Evolutionary conservation across 2,113 vertebrate species (phyloP).

Genomic region (Cyanoderma ruficeps): DNA sequence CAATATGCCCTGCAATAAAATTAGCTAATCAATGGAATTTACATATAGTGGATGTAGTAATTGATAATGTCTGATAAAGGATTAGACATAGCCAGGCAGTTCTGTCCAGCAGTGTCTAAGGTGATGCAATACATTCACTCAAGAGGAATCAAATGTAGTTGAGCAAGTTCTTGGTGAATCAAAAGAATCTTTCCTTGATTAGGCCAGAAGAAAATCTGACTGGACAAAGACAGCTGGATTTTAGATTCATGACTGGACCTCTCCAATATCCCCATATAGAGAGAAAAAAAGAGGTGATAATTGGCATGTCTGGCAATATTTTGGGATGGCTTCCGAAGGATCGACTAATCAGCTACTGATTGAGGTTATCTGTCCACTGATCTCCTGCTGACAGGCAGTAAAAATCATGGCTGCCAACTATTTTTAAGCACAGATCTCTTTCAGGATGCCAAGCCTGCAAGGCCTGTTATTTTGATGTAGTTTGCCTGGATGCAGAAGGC

Average conservation of each 20-base stretch:
- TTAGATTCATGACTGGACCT: background rate
- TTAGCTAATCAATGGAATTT: background rate
- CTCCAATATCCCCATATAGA: background rate
- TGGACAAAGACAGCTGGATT: background rate
- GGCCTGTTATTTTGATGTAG: conserved; percentile 47
- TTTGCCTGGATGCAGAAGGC: conserved; percentile 5
- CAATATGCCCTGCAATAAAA: background rate
- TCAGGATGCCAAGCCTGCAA: conserved; percentile 36
- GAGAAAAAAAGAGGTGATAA: background rate
- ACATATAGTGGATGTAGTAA: background rate
- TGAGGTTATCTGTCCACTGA: conserved; percentile 27
- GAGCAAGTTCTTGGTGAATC: background rate
- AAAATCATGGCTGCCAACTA: background rate
- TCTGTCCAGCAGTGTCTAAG: background rate
- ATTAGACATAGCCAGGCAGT: background rate
- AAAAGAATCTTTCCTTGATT: background rate
- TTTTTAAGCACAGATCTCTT: background rate
- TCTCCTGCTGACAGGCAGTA: conserved; percentile 34
- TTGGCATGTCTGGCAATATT: background rate
- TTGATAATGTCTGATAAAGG: background rate
- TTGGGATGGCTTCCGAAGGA: background rate
- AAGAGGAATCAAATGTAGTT: background rate
- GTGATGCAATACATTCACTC: background rate
- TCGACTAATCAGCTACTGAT: background rate
- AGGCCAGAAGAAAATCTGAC: background rate